These are phyloP conservation scores for Drosophila bocki DNA, from an alignment of 1,140 invertebrate species.

Conservation along the genomic window DNA sequence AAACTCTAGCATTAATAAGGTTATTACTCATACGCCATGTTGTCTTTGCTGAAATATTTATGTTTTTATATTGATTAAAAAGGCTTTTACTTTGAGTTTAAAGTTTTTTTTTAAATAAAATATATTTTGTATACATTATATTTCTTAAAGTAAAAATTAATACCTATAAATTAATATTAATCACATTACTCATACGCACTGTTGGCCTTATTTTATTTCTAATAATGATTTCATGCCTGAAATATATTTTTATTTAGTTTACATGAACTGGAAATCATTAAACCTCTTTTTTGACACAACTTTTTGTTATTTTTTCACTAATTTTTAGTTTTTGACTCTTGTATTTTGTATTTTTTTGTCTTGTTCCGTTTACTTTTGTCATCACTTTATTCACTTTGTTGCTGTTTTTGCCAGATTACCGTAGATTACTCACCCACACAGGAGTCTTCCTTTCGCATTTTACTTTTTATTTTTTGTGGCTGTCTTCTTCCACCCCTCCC, in stretches of 20 bases:
- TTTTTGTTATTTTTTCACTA: not conserved
- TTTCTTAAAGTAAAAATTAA: too few relatives aligned
- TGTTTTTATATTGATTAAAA: not conserved
- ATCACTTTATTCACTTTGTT: constrained; percentile 37
- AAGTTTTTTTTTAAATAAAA: not conserved
- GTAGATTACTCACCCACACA: constrained; percentile 35
- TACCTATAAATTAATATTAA: not conserved
- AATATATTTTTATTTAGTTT: constrained; percentile 3
- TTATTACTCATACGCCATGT: constrained; percentile 4
- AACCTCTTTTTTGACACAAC: constrained; percentile 8
- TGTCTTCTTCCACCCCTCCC: not conserved
- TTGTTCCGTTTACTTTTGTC: constrained; percentile 28
- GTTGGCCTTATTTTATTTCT: not conserved
- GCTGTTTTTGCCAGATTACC: constrained; percentile 37
- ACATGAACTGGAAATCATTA: constrained; percentile 12
- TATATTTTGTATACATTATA: not conserved
- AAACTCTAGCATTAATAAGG: not conserved
- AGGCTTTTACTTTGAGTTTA: too few relatives aligned
- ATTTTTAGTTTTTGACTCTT: constrained; percentile 5
- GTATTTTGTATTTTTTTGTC: not conserved
- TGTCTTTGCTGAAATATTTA: not conserved
- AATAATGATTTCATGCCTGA: not conserved
- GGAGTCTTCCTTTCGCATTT: not conserved
- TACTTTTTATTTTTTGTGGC: not conserved
- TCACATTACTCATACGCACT: not conserved